Percentiles rank a stretch among this genome's conserved stretches.
Conservation (phyloP, 2,888 invertebrate species). For the Acleris sparsana region DNA sequence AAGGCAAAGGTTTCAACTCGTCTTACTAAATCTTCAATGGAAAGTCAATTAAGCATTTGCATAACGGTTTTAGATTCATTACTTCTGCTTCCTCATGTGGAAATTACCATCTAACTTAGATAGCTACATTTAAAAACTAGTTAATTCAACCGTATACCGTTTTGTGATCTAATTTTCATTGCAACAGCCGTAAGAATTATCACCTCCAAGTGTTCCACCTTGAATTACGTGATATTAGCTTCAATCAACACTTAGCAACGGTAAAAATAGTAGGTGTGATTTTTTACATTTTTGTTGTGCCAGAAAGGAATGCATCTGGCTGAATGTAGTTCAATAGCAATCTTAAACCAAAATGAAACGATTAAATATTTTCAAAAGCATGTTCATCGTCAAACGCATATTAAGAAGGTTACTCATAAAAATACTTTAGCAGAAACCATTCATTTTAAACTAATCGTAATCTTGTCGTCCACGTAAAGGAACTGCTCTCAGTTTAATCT, state of each 20-base stretch:
- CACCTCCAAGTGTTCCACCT: constrained; percentile 28
- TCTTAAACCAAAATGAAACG: not conserved
- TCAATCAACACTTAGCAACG: constrained; percentile 27
- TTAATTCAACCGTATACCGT: constrained; percentile 14
- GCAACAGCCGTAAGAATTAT: constrained; percentile 32
- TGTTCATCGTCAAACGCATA: no score
- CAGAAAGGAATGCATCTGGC: not conserved
- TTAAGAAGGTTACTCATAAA: not conserved
- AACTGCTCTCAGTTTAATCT: constrained; percentile 11
- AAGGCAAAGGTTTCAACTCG: constrained; percentile 39
- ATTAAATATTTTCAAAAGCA: no score
- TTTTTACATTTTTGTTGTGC: constrained; percentile 9
- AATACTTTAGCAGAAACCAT: not conserved
- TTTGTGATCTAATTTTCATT: constrained; percentile 26
- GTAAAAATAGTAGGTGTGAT: constrained; percentile 21
- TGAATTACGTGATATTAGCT: constrained; percentile 33
- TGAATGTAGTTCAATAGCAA: not conserved
- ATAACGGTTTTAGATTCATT: constrained; percentile 17
- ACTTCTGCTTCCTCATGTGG: constrained; percentile 8
- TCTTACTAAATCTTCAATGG: constrained; percentile 31
- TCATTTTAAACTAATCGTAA: constrained; percentile 2
- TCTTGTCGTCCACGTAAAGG: constrained; percentile 19
- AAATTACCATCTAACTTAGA: not conserved
- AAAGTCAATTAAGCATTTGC: constrained; percentile 30
- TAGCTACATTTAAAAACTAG: not conserved